A percentile compares a stretch with the other conserved stretches of the same genome.
Evolutionary conservation across 1,140 invertebrate genomes (phyloP).

Genomic region (Steinernema khuongi): DNA sequence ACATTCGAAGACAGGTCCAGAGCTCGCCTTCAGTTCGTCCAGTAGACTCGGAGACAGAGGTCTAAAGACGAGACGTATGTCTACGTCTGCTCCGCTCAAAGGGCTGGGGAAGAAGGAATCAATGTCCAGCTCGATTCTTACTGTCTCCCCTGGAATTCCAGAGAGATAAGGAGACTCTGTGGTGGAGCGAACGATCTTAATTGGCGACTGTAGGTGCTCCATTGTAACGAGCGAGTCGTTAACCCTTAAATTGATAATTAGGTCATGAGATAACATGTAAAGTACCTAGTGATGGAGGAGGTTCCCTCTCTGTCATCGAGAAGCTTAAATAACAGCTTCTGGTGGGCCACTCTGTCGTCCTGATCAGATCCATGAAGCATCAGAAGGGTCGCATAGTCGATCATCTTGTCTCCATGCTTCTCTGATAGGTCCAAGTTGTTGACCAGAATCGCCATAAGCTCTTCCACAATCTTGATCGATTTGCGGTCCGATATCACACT

Average conservation of each 20-base stretch:
- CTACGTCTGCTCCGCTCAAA: background rate
- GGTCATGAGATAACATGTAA: background rate
- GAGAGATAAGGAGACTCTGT: background rate
- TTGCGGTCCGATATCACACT: background rate
- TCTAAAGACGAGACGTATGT: background rate
- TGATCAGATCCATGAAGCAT: background rate
- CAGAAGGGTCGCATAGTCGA: background rate
- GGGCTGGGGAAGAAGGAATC: background rate
- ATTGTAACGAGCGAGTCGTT: background rate
- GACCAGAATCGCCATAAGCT: background rate
- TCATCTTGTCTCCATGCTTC: background rate
- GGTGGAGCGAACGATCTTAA: background rate
- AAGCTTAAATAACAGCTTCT: background rate
- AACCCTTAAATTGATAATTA: background rate
- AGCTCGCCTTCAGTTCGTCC: background rate
- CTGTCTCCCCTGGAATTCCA: background rate
- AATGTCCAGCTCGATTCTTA: background rate
- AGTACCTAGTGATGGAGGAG: background rate
- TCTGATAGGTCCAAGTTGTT: background rate
- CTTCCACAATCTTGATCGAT: background rate
- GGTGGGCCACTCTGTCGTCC: background rate
- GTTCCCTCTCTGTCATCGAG: background rate
- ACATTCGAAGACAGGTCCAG: slow-evolving; percentile 2
- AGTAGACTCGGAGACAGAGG: background rate
- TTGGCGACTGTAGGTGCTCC: background rate